phyloP scores from a whole-genome alignment of 2,888 invertebrate genomes.

The Eudasyphora cyanicolor region DNA sequence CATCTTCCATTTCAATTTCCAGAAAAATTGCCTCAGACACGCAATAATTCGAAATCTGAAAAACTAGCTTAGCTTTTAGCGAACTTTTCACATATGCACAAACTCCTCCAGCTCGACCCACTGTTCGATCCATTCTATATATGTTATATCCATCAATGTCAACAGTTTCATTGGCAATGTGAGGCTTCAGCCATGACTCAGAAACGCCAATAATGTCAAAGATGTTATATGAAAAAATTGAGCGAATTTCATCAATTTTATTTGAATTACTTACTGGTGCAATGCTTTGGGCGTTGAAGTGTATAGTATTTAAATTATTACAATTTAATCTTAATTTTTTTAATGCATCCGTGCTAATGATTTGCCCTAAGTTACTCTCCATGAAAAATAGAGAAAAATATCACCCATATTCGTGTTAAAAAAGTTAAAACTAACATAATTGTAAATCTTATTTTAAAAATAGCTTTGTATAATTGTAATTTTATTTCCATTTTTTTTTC shows the following conservation, averaged over 20 bases:
- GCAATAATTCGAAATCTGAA: conserved; percentile 1
- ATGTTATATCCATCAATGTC: background rate
- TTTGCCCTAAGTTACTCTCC: background rate
- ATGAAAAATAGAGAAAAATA: background rate
- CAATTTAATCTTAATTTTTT: background rate
- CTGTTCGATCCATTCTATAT: conserved; percentile 11
- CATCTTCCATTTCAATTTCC: background rate
- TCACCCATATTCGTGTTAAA: background rate
- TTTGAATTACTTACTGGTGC: background rate
- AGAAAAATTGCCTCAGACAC: conserved; percentile 21
- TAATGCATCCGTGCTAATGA: background rate
- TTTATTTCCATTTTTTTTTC: too few species aligned
- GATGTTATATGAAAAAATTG: background rate
- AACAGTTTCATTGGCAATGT: background rate
- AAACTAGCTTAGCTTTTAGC: background rate
- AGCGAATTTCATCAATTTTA: conserved; percentile 3
- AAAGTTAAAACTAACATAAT: too few species aligned
- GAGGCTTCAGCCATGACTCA: background rate
- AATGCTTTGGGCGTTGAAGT: conserved; percentile 19
- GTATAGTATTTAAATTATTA: background rate
- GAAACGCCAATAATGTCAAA: background rate
- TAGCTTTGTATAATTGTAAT: too few species aligned
- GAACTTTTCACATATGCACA: conserved; percentile 9
- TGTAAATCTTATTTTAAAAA: too few species aligned
- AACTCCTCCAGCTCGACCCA: conserved; percentile 22